Conservation (phyloP, 2,797 vertebrate genomes). For the Myotis planiceps region DNA sequence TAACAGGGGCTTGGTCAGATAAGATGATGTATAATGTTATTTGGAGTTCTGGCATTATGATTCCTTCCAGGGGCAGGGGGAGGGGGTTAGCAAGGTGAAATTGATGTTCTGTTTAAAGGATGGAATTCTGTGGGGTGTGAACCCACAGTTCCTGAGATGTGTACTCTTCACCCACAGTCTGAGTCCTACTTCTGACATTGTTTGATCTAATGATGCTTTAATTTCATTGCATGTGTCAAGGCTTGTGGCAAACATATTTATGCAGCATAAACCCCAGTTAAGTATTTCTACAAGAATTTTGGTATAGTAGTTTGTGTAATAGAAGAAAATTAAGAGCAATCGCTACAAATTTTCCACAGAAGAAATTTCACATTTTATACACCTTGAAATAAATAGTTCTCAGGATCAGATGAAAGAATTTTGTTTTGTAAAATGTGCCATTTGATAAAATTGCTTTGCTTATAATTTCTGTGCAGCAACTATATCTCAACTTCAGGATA, state of each 20-base stretch:
- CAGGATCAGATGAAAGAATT: neutral
- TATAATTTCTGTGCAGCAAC: neutral
- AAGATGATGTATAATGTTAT: neutral
- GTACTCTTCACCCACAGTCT: neutral
- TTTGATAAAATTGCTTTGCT: constrained; percentile 18
- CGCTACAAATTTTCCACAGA: neutral
- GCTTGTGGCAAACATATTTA: neutral
- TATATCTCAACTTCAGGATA: neutral
- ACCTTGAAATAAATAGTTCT: neutral
- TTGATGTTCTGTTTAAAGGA: neutral
- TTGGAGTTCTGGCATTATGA: neutral
- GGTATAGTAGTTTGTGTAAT: neutral
- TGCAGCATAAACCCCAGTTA: neutral
- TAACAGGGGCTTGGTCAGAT: too few species aligned
- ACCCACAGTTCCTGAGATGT: neutral
- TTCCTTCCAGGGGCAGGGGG: neutral
- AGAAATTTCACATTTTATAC: neutral
- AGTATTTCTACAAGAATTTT: neutral
- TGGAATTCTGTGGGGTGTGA: neutral
- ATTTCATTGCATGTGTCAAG: neutral
- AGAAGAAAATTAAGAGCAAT: neutral
- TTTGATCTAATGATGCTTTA: neutral
- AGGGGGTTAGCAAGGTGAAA: neutral
- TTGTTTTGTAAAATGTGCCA: neutral
- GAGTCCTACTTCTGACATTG: neutral